Evolutionary conservation across 2,797 vertebrate genomes (phyloP).

Genomic region (Crax fasciolata): DNA sequence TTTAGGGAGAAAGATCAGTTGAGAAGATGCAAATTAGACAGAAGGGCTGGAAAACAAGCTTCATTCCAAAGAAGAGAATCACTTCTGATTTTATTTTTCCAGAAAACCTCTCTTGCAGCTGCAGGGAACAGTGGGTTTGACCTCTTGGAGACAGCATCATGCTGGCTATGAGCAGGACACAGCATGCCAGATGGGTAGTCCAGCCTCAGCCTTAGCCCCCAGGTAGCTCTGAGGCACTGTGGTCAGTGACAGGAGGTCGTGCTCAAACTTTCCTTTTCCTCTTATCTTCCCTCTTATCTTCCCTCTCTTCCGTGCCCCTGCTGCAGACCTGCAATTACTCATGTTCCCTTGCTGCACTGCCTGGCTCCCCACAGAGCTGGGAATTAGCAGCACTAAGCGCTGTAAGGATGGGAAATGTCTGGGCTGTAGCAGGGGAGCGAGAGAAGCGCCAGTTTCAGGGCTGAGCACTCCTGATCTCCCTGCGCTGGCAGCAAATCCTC

Average conservation of each 20-base stretch:
- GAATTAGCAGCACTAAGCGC: background rate
- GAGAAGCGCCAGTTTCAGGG: background rate
- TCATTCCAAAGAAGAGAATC: background rate
- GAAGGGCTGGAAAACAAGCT: background rate
- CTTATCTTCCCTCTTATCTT: no score
- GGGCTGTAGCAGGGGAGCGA: background rate
- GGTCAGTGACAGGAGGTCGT: background rate
- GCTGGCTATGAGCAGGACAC: background rate
- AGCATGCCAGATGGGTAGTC: background rate
- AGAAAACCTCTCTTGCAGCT: background rate
- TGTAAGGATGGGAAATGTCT: background rate
- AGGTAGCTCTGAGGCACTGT: background rate
- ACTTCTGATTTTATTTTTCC: background rate
- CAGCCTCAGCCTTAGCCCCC: background rate
- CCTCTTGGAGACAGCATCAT: background rate
- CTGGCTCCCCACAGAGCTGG: rapidly evolving
- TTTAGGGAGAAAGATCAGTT: background rate
- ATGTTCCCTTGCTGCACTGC: rapidly evolving
- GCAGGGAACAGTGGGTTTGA: constrained; percentile 42
- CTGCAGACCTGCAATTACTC: background rate
- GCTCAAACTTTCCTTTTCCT: background rate
- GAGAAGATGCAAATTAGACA: background rate
- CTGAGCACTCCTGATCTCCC: background rate
- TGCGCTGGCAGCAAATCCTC: background rate
- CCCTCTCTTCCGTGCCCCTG: background rate